These are phyloP conservation scores for Dendroctonus ponderosae DNA, from an alignment of 1,140 invertebrate species.

Conservation along the genomic window DNA sequence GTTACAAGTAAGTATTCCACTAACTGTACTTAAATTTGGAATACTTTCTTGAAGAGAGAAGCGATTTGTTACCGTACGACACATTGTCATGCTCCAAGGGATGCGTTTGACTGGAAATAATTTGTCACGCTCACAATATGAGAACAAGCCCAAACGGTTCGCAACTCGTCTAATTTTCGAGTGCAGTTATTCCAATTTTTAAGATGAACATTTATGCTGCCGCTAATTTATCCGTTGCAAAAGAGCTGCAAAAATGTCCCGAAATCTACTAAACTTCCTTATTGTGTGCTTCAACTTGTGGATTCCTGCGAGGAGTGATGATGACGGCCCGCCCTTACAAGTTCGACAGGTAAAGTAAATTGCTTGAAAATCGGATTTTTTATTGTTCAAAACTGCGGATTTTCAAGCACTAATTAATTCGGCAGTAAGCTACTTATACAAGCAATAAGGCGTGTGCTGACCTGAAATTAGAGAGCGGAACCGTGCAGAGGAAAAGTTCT, in stretches of 20 bases:
- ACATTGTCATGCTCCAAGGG: slow-evolving; percentile 34
- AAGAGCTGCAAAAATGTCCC: background rate
- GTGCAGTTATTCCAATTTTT: slow-evolving; percentile 23
- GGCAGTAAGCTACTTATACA: slow-evolving; percentile 30
- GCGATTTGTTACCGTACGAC: background rate
- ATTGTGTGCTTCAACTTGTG: background rate
- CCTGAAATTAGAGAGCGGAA: slow-evolving; percentile 41
- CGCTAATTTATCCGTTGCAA: background rate
- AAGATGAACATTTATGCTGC: slow-evolving; percentile 23
- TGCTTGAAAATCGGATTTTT: too few relatives aligned
- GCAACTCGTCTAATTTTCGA: slow-evolving; percentile 3
- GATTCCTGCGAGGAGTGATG: slow-evolving; percentile 2
- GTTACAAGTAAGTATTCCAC: too few relatives aligned
- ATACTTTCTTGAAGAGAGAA: too few relatives aligned
- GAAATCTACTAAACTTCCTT: background rate
- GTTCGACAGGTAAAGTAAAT: slow-evolving; percentile 18
- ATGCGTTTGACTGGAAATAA: slow-evolving; percentile 44
- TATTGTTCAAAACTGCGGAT: too few relatives aligned
- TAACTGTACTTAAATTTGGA: too few relatives aligned
- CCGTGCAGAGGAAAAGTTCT: slow-evolving; percentile 33
- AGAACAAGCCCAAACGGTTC: slow-evolving; percentile 10
- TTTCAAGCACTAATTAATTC: background rate
- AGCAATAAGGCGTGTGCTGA: slow-evolving; percentile 36
- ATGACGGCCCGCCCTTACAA: background rate
- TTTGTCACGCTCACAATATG: slow-evolving; percentile 46